Percentiles rank a stretch among this genome's conserved stretches.
Evolutionary conservation across 2,797 vertebrate species (phyloP).

Genomic region (Gadopsis marmoratus): DNA sequence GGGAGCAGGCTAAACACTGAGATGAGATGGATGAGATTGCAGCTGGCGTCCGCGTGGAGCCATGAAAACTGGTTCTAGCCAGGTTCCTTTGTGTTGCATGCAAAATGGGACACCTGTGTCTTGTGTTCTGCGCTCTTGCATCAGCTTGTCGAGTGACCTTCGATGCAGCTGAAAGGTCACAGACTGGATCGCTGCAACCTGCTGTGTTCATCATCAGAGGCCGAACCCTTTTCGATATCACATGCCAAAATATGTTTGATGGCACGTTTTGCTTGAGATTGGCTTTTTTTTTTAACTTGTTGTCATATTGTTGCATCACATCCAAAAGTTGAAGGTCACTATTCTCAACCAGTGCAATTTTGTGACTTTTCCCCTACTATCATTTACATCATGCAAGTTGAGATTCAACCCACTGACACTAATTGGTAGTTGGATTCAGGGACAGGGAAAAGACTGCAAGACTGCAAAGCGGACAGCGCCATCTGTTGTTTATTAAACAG

Average conservation of each 20-base stretch:
- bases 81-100: conserved; percentile 17
- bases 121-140: conserved; percentile 7
- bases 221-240: background rate
- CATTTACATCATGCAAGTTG: background rate
- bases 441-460: background rate
- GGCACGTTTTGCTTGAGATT: background rate
- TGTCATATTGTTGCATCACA: background rate
- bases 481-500: conserved; percentile 58
- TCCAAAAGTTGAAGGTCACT: background rate
- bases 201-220: background rate
- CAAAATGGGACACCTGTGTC: background rate
- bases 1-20: conserved; percentile 9
- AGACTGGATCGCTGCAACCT: background rate
- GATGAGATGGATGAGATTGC: conserved; percentile 40
- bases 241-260: background rate
- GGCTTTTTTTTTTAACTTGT: background rate
- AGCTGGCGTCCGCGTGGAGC: conserved; percentile 17
- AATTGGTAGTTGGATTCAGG: background rate
- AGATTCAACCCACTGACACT: background rate
- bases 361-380: background rate
- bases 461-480: conserved; percentile 41
- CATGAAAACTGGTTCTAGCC: conserved; percentile 50
- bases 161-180: background rate
- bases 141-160: background rate
- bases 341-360: background rate